Percentiles rank a stretch among this genome's conserved stretches.
phyloP scores from a whole-genome alignment of 2,113 vertebrate species.

The Poecilia latipinna region DNA sequence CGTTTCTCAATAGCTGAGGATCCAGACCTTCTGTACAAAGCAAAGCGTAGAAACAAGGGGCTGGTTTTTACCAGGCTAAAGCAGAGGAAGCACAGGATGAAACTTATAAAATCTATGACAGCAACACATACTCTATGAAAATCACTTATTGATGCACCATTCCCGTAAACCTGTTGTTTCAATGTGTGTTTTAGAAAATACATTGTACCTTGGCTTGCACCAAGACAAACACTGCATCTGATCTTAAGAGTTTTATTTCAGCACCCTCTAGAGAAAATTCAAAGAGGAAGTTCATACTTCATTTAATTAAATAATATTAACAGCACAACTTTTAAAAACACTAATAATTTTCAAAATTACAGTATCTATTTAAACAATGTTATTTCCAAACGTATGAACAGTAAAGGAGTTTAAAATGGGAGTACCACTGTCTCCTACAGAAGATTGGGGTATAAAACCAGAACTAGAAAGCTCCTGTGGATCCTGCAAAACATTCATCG shows the following conservation, averaged over 20 bases:
- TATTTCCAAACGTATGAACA: not conserved
- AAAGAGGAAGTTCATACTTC: not conserved
- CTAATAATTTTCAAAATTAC: not conserved
- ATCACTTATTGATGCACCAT: not conserved
- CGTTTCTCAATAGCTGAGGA: too few species aligned
- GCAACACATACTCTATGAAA: not conserved
- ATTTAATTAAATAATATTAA: not conserved
- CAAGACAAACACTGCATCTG: not conserved
- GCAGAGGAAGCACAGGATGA: not conserved
- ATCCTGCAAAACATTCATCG: not conserved
- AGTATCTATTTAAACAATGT: not conserved
- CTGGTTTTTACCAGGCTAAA: not conserved
- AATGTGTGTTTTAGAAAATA: not conserved
- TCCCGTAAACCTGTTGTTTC: not conserved
- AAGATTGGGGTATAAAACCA: not conserved
- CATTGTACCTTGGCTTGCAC: not conserved
- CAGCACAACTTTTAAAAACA: not conserved
- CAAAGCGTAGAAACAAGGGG: too few species aligned
- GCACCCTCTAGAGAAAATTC: not conserved
- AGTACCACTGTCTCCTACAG: not conserved
- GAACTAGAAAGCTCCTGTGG: not conserved
- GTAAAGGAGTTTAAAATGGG: too few species aligned
- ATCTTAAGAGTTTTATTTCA: not conserved
- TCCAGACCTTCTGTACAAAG: too few species aligned
- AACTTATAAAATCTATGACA: not conserved